Evolutionary conservation across 2,113 vertebrate genomes (phyloP).

Genomic region (Phyllostomus hastatus): DNA sequence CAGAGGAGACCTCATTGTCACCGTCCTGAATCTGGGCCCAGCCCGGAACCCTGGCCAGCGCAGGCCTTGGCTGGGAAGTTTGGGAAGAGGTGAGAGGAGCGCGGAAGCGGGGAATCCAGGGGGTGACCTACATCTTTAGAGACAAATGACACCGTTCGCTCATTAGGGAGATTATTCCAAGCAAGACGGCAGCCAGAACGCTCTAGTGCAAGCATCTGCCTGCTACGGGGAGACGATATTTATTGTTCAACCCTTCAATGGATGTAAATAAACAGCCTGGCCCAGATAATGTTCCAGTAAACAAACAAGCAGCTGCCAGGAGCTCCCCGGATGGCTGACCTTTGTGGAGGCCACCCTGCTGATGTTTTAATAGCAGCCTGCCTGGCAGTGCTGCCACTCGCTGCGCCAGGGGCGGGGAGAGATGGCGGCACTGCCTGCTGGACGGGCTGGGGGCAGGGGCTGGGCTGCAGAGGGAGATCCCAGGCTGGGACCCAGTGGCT

Average conservation of each 20-base stretch:
- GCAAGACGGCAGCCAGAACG: conserved; percentile 70
- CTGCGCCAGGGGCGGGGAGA: conserved; percentile 40
- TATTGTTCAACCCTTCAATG: conserved; percentile 84
- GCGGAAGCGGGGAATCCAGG: neutral
- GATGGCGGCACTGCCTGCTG: neutral
- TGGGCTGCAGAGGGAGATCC: neutral
- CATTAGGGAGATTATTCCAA: conserved; percentile 83
- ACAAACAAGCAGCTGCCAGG: conserved; percentile 86
- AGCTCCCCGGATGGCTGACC: conserved; percentile 82
- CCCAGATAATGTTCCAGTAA: conserved; percentile 84
- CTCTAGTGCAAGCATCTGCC: conserved; percentile 84
- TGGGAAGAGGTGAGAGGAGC: neutral
- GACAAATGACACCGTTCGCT: conserved; percentile 81
- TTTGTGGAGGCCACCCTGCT: conserved; percentile 75
- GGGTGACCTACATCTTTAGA: conserved; percentile 74
- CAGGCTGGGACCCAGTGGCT: neutral
- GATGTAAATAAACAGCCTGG: conserved; percentile 83
- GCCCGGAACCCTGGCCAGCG: neutral
- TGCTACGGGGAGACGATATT: conserved; percentile 85
- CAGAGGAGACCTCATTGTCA: neutral
- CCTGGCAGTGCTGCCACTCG: conserved; percentile 54
- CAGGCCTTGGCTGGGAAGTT: neutral
- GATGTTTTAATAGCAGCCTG: conserved; percentile 82
- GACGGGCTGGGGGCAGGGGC: neutral
- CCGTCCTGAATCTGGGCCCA: neutral